Conservation (phyloP, 2,888 invertebrate species). For the Crossocerus cetratus region DNA sequence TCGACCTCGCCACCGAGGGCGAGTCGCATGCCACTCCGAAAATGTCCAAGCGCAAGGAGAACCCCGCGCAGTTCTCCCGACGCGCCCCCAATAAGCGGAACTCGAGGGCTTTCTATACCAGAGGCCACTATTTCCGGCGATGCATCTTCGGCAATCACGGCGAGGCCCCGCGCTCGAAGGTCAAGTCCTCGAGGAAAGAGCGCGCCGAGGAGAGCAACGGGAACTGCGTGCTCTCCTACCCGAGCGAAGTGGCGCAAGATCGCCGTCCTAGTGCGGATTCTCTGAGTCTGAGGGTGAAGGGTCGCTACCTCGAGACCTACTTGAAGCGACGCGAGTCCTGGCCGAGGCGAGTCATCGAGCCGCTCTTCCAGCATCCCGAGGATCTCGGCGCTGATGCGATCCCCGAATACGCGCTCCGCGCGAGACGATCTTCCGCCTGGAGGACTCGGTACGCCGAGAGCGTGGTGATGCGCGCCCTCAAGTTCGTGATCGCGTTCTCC, state of each 20-base stretch:
- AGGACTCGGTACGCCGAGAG: slow-evolving; percentile 47
- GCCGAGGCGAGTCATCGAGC: slow-evolving; percentile 16
- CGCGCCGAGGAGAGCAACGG: slow-evolving; percentile 3
- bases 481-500: slow-evolving; percentile 19
- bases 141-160: slow-evolving; percentile 13
- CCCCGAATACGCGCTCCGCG: neutral
- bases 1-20: slow-evolving; percentile 1
- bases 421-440: slow-evolving; percentile 12
- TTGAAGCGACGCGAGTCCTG: slow-evolving; percentile 34
- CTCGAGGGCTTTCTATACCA: slow-evolving; percentile 19
- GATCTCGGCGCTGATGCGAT: neutral
- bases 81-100: slow-evolving; percentile 19
- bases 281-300: slow-evolving; percentile 28
- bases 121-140: slow-evolving; percentile 34
- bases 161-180: slow-evolving; percentile 12
- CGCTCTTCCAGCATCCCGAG: slow-evolving; percentile 20
- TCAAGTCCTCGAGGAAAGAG: slow-evolving; percentile 17
- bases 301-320: slow-evolving; percentile 44
- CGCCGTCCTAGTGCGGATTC: neutral
- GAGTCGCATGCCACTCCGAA: neutral
- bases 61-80: neutral
- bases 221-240: neutral
- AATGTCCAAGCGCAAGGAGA: slow-evolving; percentile 15
- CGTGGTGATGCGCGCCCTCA: slow-evolving; percentile 28
- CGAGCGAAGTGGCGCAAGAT: neutral